A percentile compares a stretch with the other conserved stretches of the same genome.
These are phyloP conservation scores for Oreochromis tanganicae DNA, from an alignment of 2,113 vertebrate species.

Conservation along the genomic window DNA sequence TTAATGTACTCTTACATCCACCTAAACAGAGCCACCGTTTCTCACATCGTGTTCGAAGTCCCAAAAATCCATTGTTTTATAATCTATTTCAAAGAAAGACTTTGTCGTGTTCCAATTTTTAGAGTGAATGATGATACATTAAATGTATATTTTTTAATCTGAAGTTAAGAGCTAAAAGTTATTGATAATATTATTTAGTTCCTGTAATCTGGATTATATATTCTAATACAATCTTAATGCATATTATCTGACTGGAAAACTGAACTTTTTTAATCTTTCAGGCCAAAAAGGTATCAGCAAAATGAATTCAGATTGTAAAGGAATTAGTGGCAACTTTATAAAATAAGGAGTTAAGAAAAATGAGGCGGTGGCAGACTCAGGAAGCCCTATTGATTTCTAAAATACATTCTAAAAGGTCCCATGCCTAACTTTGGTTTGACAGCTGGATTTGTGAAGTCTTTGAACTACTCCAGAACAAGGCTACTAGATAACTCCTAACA, in stretches of 20 bases:
- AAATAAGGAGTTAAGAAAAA: slow-evolving; percentile 3
- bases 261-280: neutral
- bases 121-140: neutral
- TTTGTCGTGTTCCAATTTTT: neutral
- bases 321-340: slow-evolving; percentile 43
- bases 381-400: slow-evolving; percentile 64
- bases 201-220: neutral
- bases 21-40: neutral
- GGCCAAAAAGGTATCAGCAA: neutral
- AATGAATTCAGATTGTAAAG: neutral
- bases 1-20: neutral
- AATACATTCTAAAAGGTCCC: slow-evolving; percentile 67
- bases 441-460: slow-evolving; percentile 66
- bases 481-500: slow-evolving; percentile 26
- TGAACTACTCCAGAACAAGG: slow-evolving; percentile 55
- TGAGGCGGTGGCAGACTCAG: neutral
- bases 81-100: neutral
- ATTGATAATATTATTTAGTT: neutral
- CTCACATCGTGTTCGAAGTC: neutral
- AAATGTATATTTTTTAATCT: neutral
- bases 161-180: neutral
- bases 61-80: neutral
- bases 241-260: neutral
- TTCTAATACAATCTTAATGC: neutral
- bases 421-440: slow-evolving; percentile 57